These are phyloP conservation scores for Pandemis heparana DNA, from an alignment of 2,888 invertebrate genomes.

Conservation along the genomic window DNA sequence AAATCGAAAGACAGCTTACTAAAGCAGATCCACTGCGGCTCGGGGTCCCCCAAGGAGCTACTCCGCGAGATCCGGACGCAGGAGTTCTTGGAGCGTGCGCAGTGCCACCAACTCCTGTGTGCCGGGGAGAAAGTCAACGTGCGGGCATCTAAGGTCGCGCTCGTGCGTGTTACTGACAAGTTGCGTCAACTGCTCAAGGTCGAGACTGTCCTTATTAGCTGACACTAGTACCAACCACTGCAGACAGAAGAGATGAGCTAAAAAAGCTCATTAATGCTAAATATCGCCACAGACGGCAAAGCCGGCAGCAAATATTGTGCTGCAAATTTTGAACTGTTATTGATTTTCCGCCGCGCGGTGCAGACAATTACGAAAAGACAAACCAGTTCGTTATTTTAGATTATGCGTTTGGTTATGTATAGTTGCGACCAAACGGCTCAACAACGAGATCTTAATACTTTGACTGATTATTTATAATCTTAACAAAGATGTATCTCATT, in stretches of 20 bases:
- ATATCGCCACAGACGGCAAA: not conserved
- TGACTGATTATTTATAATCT: slow-evolving; percentile 75
- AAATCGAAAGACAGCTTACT: slow-evolving; percentile 93
- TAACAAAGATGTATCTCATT: slow-evolving; percentile 73
- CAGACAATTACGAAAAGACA: not conserved
- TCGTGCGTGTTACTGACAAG: slow-evolving; percentile 94
- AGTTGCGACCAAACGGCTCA: slow-evolving; percentile 59
- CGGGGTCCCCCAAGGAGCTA: slow-evolving; percentile 82
- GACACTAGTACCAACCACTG: slow-evolving; percentile 67
- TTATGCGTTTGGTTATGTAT: slow-evolving; percentile 17
- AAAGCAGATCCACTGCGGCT: slow-evolving; percentile 89
- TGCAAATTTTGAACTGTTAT: not conserved
- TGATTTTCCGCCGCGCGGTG: not conserved
- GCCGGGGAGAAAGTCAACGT: slow-evolving; percentile 93
- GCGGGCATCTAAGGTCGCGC: slow-evolving; percentile 91
- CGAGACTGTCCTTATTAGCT: slow-evolving; percentile 90
- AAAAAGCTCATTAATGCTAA: not conserved
- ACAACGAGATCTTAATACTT: slow-evolving; percentile 71
- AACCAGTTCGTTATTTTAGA: not conserved
- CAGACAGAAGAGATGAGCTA: not conserved
- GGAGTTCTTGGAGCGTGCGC: slow-evolving; percentile 92
- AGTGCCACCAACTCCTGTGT: slow-evolving; percentile 91
- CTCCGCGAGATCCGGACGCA: slow-evolving; percentile 90
- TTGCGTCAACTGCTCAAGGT: slow-evolving; percentile 93
- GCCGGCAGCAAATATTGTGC: not conserved